These are phyloP conservation scores for Xanthorhoe spadicearia DNA, from an alignment of 2,888 invertebrate genomes.

Conservation along the genomic window DNA sequence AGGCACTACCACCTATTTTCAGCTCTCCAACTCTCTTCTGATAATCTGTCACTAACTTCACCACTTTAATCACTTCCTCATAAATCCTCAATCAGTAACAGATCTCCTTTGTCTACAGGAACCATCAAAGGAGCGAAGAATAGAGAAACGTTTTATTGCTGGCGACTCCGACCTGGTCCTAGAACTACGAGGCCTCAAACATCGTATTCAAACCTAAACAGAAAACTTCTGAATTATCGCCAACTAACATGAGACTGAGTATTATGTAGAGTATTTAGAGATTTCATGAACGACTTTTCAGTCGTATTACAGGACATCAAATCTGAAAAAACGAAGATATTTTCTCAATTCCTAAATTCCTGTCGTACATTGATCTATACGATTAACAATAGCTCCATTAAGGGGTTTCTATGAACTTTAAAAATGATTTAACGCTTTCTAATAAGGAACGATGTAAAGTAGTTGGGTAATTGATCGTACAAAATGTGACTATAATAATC, in stretches of 20 bases:
- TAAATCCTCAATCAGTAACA: slow-evolving; percentile 15
- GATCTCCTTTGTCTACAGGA: slow-evolving; percentile 63
- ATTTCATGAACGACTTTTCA: slow-evolving; percentile 61
- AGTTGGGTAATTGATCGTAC: slow-evolving; percentile 70
- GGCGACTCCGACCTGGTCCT: slow-evolving; percentile 86
- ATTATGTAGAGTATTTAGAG: slow-evolving; percentile 76
- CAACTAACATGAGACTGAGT: slow-evolving; percentile 83
- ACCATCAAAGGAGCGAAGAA: slow-evolving; percentile 67
- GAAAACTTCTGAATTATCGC: slow-evolving; percentile 64
- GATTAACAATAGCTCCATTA: slow-evolving; percentile 39
- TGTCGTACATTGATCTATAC: slow-evolving; percentile 22
- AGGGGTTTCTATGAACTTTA: slow-evolving; percentile 24
- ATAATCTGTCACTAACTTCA: slow-evolving; percentile 37
- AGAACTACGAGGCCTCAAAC: slow-evolving; percentile 87
- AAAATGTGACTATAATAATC: slow-evolving; percentile 81
- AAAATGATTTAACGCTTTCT: slow-evolving; percentile 15
- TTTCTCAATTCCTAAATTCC: slow-evolving; percentile 22
- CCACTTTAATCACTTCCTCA: slow-evolving; percentile 21
- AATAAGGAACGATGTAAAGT: slow-evolving; percentile 37
- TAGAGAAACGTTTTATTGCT: slow-evolving; percentile 87
- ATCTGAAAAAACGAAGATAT: slow-evolving; percentile 47
- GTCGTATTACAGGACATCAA: slow-evolving; percentile 52
- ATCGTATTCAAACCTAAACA: slow-evolving; percentile 84
- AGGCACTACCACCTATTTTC: slow-evolving; percentile 46
- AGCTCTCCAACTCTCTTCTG: slow-evolving; percentile 37